These are phyloP conservation scores for Drosophila prostipennis DNA, from an alignment of 2,888 invertebrate species.

Conservation along the genomic window DNA sequence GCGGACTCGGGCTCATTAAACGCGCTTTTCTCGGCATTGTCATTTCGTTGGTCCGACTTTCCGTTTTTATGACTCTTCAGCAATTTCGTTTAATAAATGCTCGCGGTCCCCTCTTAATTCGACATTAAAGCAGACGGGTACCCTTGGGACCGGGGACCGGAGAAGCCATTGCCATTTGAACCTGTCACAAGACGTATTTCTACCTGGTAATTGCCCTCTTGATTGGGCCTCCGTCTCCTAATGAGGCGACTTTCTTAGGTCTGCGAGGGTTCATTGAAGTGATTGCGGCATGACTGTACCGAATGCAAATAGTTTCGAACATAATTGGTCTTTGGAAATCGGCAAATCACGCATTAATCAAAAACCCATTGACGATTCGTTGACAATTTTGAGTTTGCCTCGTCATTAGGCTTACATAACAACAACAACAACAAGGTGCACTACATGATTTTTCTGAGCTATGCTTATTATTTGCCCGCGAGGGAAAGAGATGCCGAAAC, in stretches of 20 bases:
- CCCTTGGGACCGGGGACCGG: conserved; percentile 20
- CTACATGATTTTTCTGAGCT: conserved; percentile 35
- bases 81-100: conserved; percentile 66
- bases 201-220: conserved; percentile 47
- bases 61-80: conserved; percentile 62
- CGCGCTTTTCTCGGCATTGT: conserved; percentile 62
- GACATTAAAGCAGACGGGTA: conserved; percentile 38
- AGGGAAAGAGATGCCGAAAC: conserved; percentile 17
- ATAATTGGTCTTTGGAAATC: conserved; percentile 67
- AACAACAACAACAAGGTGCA: conserved; percentile 35
- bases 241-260: conserved; percentile 66
- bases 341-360: conserved; percentile 72
- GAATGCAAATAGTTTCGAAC: conserved; percentile 59
- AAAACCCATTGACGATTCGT: conserved; percentile 67
- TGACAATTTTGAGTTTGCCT: conserved; percentile 59
- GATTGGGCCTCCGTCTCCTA: conserved; percentile 50
- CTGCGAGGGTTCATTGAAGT: conserved; percentile 63
- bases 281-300: conserved; percentile 59
- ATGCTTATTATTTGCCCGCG: conserved; percentile 33
- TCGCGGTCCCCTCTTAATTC: conserved; percentile 43
- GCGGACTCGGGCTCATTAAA: conserved; percentile 56
- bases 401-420: conserved; percentile 74
- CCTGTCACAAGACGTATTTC: conserved; percentile 45
- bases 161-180: conserved; percentile 66
- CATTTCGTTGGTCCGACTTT: conserved; percentile 62